These are phyloP conservation scores for Eueides isabella DNA, from an alignment of 1,140 invertebrate genomes.

Conservation along the genomic window DNA sequence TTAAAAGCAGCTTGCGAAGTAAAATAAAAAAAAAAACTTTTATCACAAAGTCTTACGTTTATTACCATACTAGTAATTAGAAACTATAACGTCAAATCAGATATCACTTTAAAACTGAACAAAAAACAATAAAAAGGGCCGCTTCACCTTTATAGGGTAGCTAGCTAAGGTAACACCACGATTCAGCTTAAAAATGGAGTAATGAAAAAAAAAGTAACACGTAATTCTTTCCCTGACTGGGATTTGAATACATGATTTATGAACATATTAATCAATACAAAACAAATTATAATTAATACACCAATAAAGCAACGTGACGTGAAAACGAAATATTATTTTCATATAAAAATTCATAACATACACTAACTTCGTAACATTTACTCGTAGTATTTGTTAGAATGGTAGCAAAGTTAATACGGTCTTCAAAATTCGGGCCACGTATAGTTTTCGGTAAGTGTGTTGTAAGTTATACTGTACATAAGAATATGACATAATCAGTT, in stretches of 20 bases:
- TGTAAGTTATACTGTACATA: constrained; percentile 7
- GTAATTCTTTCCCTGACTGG: not conserved
- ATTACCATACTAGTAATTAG: too few species aligned
- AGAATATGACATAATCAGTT: constrained; percentile 8
- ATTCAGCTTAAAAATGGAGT: too few species aligned
- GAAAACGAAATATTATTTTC: not conserved
- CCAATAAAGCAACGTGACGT: constrained; percentile 7
- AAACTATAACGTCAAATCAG: too few species aligned
- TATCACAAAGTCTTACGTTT: too few species aligned
- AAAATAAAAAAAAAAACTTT: too few species aligned
- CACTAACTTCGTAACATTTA: constrained; percentile 1
- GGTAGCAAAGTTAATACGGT: not conserved
- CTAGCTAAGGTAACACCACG: too few species aligned
- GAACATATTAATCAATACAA: not conserved
- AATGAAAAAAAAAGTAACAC: too few species aligned
- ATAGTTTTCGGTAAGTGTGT: constrained; percentile 5
- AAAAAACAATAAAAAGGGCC: too few species aligned
- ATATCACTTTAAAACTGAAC: too few species aligned
- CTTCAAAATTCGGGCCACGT: not conserved
- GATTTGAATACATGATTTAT: not conserved
- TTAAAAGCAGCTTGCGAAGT: not conserved
- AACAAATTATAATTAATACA: constrained; percentile 9
- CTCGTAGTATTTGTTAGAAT: not conserved
- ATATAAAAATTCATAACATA: constrained; percentile 4
- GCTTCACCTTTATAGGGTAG: too few species aligned